Base-by-base conservation (phyloP, 2,113 vertebrate genomes). In the Monopterus albus region DNA sequence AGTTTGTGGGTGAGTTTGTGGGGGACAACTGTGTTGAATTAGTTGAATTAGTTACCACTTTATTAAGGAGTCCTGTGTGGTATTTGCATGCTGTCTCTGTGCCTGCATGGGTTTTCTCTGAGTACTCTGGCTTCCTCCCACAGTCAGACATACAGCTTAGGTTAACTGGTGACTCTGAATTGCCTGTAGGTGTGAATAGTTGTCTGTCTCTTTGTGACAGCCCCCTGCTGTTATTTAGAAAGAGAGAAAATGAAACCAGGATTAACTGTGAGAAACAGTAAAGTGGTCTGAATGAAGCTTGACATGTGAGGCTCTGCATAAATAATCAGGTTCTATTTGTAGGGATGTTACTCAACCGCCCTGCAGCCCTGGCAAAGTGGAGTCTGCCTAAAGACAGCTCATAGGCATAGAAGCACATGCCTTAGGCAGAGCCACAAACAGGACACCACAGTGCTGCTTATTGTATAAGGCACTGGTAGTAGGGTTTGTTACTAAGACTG, bases 401-500 rank as follows among this genome's bases (percentile, higher is more conserved):
- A 13, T 26, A 36, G 71, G 28, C 50, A 25, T 33, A 47, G 39
- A 33, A 71, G 50, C 3, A 33, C 33, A 46, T 3, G 50, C 56
- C 56, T 65, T 1, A 61, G 53, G 59, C 59, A 56, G 5, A 79
- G 29, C 28, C 49, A 40, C 29, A 58, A 40, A 58, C 58, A 53
- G 9, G 23, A 29, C 43, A 6, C 20, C 12, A 9, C 62, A 21
- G 38, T 35, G 17, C 42, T 25, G 25, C 43, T 59, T 9, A 23
- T 2, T n/a, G n/a, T n/a, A n/a, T n/a, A n/a, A 23, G n/a, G 9
- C 13, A 12, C 13, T 28, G 18, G 51, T 12, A 26, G 10, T 17
- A 52, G 20, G 6, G 29, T 9, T 12, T 45, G 6, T 23, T 18
- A 25, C 9, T 9, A 18, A 15, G 52, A 46, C 15, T 35, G 64